These are phyloP conservation scores for Mylabris phalerata DNA, from an alignment of 1,140 invertebrate species.

Conservation along the genomic window DNA sequence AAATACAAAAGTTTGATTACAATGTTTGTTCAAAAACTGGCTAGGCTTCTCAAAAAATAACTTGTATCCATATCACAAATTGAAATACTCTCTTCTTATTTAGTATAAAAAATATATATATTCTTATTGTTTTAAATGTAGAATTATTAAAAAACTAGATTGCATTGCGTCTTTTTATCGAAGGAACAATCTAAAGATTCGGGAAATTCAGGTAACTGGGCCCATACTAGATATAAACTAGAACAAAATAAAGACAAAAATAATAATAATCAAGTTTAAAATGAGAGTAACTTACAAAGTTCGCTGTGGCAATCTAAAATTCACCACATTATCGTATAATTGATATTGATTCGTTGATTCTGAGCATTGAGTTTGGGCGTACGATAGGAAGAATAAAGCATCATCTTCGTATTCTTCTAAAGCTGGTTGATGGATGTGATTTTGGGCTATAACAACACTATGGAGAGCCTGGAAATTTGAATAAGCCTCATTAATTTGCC, in stretches of 20 bases:
- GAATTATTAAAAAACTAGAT: too few species aligned
- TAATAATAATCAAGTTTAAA: constrained; percentile 9
- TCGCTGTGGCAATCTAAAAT: constrained; percentile 15
- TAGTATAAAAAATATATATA: too few species aligned
- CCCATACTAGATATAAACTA: constrained; percentile 32
- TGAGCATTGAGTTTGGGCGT: constrained; percentile 35
- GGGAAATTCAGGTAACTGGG: constrained; percentile 32
- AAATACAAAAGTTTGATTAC: too few species aligned
- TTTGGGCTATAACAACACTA: constrained; percentile 15
- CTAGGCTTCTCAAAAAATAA: too few species aligned
- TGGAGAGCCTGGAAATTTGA: constrained; percentile 33
- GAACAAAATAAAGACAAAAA: constrained; percentile 5
- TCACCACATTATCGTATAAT: constrained; percentile 10
- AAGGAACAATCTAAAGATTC: too few species aligned
- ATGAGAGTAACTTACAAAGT: constrained; percentile 13
- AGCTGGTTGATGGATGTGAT: constrained; percentile 43
- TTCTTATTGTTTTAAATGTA: too few species aligned
- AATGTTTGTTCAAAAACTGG: too few species aligned
- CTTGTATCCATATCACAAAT: too few species aligned
- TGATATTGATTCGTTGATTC: constrained; percentile 12
- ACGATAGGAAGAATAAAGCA: constrained; percentile 44
- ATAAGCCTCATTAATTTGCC: background rate
- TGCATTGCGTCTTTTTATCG: too few species aligned
- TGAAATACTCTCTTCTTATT: too few species aligned
- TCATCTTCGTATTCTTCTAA: constrained; percentile 43